These are phyloP conservation scores for Brenthis hecate DNA, from an alignment of 2,888 invertebrate species.

Conservation along the genomic window DNA sequence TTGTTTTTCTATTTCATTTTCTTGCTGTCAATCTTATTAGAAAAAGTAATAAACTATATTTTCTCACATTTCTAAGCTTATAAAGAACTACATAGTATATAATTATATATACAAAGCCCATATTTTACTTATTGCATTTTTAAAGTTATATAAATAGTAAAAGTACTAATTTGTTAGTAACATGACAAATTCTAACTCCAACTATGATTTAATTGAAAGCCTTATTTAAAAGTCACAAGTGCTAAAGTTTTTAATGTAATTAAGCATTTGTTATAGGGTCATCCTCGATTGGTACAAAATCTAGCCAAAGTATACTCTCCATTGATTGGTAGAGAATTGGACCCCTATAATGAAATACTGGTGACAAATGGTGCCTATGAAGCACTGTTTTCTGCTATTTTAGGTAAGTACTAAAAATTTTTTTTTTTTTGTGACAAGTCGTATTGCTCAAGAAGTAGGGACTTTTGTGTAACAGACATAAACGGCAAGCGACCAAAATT, in stretches of 20 bases:
- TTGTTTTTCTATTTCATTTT: too few species aligned
- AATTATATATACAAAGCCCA: neutral
- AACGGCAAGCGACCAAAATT: too few species aligned
- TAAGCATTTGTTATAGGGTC: conserved; percentile 86
- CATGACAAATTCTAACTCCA: neutral
- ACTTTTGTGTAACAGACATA: too few species aligned
- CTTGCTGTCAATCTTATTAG: too few species aligned
- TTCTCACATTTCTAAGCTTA: too few species aligned
- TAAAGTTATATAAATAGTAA: neutral
- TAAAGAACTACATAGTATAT: neutral
- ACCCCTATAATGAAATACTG: conserved; percentile 92
- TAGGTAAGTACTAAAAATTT: conserved; percentile 66
- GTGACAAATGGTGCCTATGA: conserved; percentile 97
- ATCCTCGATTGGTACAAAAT: conserved; percentile 92
- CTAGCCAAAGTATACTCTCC: conserved; percentile 93
- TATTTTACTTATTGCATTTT: neutral
- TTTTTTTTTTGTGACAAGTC: too few species aligned
- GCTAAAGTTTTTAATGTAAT: too few species aligned
- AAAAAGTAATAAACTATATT: too few species aligned
- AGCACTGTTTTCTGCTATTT: conserved; percentile 92
- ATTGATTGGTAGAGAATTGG: conserved; percentile 87
- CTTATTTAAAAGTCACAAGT: too few species aligned
- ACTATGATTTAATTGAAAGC: too few species aligned
- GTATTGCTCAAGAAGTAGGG: too few species aligned
- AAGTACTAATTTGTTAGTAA: too few species aligned